Base-by-base conservation (phyloP, 2,113 vertebrate genomes). In the Thunnus thynnus region DNA sequence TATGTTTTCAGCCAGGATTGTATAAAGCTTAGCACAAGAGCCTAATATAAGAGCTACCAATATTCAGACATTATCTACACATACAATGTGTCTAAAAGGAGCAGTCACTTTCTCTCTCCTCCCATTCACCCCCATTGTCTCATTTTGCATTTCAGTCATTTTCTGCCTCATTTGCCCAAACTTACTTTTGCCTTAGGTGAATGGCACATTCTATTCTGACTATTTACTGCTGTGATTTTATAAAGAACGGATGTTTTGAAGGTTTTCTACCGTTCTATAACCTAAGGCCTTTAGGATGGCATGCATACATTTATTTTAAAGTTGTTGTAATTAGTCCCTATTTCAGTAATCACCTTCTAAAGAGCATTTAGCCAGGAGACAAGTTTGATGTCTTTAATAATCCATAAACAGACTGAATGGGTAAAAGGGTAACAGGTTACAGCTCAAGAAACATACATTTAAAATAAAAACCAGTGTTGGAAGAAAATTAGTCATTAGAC, bases 151-250 rank as follows among this genome's bases (percentile, higher is more conserved):
- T 41, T 70, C 50, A 62, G 30, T 73, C 25, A 22, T 56, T 58
- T 50, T 81, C 54, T 61, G 54, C 27, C 55, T 83, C 50, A 67
- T 62, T 61, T 57, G 56, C 48, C 52, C 76, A 20, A 9, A 51
- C 13, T 44, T 25, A 51, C 64, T 50, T 20, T 60, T 30, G 71
- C 32, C n/a, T 75, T 51, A 17, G 54, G 60, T 44, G 13, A 79
- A 51, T 30, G 48, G 36, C 46, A 54, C 68, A 72, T 44, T 72
- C 2, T 18, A 44, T 4, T 22, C 44, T 46, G 46, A 62, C 50
- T 75, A 70, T 83, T 86, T 63, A 78, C 57, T 61, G 65, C 32
- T 55, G 25, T 76, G 12, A 74, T 48, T 77, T 77, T 56, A 36
- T 47, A 58, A 68, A 27, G 50, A 72, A 65, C 18, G 62, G 27